Percentiles rank a stretch among this genome's conserved stretches.
phyloP scores from a whole-genome alignment of 23 tunicate genomes.

The Trididemnum clinides region DNA sequence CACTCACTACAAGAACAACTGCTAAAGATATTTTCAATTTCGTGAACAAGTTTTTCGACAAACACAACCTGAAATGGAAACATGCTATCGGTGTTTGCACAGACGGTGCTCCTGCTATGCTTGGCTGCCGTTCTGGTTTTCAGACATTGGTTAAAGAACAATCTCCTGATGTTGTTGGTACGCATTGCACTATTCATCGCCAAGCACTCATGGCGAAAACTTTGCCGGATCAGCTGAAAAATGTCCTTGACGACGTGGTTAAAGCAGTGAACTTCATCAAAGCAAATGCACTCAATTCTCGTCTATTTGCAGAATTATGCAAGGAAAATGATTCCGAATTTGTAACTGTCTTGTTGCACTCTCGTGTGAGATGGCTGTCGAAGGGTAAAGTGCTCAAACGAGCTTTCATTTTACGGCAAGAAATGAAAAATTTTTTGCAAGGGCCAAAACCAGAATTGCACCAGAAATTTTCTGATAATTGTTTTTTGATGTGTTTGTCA shows the following conservation, averaged over 20 bases:
- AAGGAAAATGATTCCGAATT: slow-evolving; percentile 54
- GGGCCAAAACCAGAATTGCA: slow-evolving; percentile 48
- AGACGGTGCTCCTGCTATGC: slow-evolving; percentile 72
- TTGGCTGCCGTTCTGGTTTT: slow-evolving; percentile 64
- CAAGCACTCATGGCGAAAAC: slow-evolving; percentile 49
- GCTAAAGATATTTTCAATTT: slow-evolving; percentile 32
- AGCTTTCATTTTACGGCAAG: slow-evolving; percentile 32
- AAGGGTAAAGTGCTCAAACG: slow-evolving; percentile 43
- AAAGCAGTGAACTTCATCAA: slow-evolving; percentile 57
- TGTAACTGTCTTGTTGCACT: slow-evolving; percentile 41
- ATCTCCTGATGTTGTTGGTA: slow-evolving; percentile 48
- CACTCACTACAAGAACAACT: slow-evolving; percentile 45
- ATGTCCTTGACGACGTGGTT: slow-evolving; percentile 39
- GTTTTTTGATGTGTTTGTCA: slow-evolving; percentile 49
- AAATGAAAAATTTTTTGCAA: slow-evolving; percentile 35
- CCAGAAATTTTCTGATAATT: slow-evolving; percentile 36
- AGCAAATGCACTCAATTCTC: slow-evolving; percentile 55
- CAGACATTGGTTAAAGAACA: slow-evolving; percentile 44
- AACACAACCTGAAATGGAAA: slow-evolving; percentile 50
- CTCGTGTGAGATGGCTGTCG: slow-evolving; percentile 46
- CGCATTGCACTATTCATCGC: slow-evolving; percentile 46
- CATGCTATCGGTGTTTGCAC: slow-evolving; percentile 67
- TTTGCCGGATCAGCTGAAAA: slow-evolving; percentile 26
- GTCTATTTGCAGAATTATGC: slow-evolving; percentile 55
- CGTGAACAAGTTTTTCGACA: slow-evolving; percentile 51